Evolutionary conservation across 2,888 invertebrate species (phyloP).

Genomic region (Sylvicola fuscatus): DNA sequence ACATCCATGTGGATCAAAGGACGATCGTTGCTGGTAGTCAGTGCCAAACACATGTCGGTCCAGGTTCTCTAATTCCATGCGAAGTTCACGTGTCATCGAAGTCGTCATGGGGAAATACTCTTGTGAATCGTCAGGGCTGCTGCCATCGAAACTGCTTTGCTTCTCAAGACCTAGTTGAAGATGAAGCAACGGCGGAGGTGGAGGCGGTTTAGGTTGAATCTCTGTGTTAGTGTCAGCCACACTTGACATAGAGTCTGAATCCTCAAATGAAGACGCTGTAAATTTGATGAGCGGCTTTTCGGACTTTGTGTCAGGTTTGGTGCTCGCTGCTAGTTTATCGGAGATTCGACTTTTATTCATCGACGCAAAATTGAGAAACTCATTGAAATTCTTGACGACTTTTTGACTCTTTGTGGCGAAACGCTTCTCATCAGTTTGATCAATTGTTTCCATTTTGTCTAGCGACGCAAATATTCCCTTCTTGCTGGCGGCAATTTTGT

Average conservation of each 20-base stretch:
- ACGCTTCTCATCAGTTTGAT: neutral
- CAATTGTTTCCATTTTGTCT: conserved; percentile 29
- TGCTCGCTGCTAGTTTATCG: conserved; percentile 12
- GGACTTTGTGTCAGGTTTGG: conserved; percentile 6
- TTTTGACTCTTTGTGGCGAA: conserved; percentile 16
- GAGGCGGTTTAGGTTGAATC: conserved; percentile 12
- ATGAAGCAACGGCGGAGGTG: conserved; percentile 10
- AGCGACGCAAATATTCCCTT: conserved; percentile 33
- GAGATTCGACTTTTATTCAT: conserved; percentile 38
- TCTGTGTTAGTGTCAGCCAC: neutral
- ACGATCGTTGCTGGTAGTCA: conserved; percentile 12
- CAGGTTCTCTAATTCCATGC: conserved; percentile 62
- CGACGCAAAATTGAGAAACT: conserved; percentile 59
- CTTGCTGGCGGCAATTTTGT: conserved; percentile 29
- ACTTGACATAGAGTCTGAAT: conserved; percentile 26
- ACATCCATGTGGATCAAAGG: conserved; percentile 6
- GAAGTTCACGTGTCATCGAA: conserved; percentile 64
- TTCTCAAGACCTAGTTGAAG: conserved; percentile 12
- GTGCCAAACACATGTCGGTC: conserved; percentile 66
- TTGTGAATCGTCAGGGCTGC: conserved; percentile 60
- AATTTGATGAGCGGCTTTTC: conserved; percentile 28
- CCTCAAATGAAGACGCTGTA: conserved; percentile 26
- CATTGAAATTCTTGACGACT: conserved; percentile 61
- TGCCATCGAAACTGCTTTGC: conserved; percentile 27
- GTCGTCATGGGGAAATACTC: conserved; percentile 76